Evolutionary conservation across 2,888 invertebrate species (phyloP).

Genomic region (Ceriagrion tenellum): DNA sequence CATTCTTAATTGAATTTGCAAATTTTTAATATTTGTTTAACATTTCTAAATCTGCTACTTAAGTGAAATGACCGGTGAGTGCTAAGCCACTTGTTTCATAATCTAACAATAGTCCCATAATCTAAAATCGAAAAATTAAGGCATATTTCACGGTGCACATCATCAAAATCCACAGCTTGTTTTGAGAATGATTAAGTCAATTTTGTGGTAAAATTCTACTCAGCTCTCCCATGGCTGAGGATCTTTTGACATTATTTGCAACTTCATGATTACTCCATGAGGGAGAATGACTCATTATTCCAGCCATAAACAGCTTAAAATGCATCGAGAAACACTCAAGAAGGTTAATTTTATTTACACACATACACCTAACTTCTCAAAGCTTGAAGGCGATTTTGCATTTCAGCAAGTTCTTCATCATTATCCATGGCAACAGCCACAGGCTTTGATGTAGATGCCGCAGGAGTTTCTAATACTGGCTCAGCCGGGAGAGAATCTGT

Average conservation of each 20-base stretch:
- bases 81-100: background rate
- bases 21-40: background rate
- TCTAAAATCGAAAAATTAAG: background rate
- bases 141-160: background rate
- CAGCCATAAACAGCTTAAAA: background rate
- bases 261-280: background rate
- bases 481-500: slow-evolving; percentile 78
- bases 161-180: background rate
- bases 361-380: slow-evolving; percentile 86
- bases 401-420: slow-evolving; percentile 91
- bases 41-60: background rate
- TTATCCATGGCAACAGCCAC: slow-evolving; percentile 82
- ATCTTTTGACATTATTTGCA: background rate
- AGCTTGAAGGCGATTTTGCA: slow-evolving; percentile 93
- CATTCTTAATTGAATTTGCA: slow-evolving; percentile 21
- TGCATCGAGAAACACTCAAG: background rate
- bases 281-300: background rate
- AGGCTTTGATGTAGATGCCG: slow-evolving; percentile 81
- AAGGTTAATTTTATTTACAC: background rate
- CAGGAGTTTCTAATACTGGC: slow-evolving; percentile 73
- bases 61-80: slow-evolving; percentile 31
- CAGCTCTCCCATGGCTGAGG: background rate
- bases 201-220: background rate
- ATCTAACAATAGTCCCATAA: background rate
- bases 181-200: background rate